Base-by-base conservation (phyloP, 2,113 vertebrate species). In the Plectropomus leopardus region DNA sequence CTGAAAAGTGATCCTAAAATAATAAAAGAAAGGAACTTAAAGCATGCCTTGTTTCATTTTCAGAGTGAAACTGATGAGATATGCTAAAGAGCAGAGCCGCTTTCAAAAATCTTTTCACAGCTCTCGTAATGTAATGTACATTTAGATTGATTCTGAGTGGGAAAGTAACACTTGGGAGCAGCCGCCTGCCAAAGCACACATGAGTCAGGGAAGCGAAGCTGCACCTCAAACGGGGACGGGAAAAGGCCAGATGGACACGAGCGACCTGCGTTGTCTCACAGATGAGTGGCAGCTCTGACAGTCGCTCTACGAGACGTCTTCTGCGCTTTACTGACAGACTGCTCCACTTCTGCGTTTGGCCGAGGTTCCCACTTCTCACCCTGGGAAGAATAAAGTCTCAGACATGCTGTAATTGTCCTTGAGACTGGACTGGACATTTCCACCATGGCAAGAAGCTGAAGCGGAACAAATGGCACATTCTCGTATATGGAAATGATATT, bases 341-440 rank as follows among this genome's bases (percentile, higher is more conserved):
- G 77, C 64, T 82, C 59, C 57, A 45, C 61, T 90, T 86, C 73
- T 83, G 28, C 55, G 13, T 59, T 84, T 89, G 88, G 89, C 92
- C 23, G 28, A 78, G 32, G 34, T 65, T 79, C 78, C 63, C 47
- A 72, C 84, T 83, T 92, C 86, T 92, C 92, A 87, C 91, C 88
- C 86, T 78, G 92, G 89, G 90, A 90, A 84, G 76, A 81, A 89
- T 93, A 90, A 92, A 93, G 86, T 90, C 83, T 91, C 89, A 94
- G 93, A 92, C 93, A 67, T 94, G 92, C 83, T 92, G 92, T 93
- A 92, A 94, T 92, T 93, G 91, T 92, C 92, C 92, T 92, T 89
- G 88, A 92, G 88, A 85, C 87, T 75, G 86, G 79, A 87, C 82
- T 80, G 84, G 88, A 92, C 93, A 86, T 90, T 92, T 94, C 92